phyloP scores from a whole-genome alignment of 2,797 vertebrate genomes.

The Eidolon dupreanum region DNA sequence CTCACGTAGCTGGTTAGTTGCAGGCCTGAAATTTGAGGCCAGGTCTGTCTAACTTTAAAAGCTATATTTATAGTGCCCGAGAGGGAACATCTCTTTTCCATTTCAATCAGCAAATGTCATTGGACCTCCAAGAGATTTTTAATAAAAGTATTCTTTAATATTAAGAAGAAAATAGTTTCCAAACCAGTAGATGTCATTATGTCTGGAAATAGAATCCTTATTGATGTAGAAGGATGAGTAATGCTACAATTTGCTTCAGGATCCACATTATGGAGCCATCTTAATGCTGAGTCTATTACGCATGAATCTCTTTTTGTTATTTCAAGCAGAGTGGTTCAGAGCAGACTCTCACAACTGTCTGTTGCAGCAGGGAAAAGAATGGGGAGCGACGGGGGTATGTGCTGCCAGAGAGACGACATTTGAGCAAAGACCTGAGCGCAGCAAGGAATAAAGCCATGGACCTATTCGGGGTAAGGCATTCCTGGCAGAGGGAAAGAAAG shows the following conservation, averaged over 20 bases:
- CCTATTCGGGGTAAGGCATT: neutral
- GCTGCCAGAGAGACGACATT: neutral
- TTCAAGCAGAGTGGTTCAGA: neutral
- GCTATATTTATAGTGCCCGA: neutral
- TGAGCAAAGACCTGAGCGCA: neutral
- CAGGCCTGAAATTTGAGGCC: neutral
- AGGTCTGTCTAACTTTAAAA: slow-evolving; percentile 23
- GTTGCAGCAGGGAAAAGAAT: neutral
- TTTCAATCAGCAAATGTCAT: slow-evolving; percentile 49
- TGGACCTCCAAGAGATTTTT: slow-evolving; percentile 52
- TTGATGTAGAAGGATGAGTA: slow-evolving; percentile 42
- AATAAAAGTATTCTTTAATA: slow-evolving; percentile 51
- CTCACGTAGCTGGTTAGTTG: neutral
- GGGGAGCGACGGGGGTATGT: neutral
- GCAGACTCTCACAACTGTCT: neutral
- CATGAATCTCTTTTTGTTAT: neutral
- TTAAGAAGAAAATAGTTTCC: slow-evolving; percentile 46
- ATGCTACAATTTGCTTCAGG: slow-evolving; percentile 17
- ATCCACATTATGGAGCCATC: neutral
- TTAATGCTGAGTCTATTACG: neutral
- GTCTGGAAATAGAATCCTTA: slow-evolving; percentile 62
- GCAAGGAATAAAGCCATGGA: neutral
- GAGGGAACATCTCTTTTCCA: neutral
- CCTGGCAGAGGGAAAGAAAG: neutral
- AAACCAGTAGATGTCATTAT: slow-evolving; percentile 51